Evolutionary conservation across 2,888 invertebrate species (phyloP).

Genomic region (Danaus chrysippus): DNA sequence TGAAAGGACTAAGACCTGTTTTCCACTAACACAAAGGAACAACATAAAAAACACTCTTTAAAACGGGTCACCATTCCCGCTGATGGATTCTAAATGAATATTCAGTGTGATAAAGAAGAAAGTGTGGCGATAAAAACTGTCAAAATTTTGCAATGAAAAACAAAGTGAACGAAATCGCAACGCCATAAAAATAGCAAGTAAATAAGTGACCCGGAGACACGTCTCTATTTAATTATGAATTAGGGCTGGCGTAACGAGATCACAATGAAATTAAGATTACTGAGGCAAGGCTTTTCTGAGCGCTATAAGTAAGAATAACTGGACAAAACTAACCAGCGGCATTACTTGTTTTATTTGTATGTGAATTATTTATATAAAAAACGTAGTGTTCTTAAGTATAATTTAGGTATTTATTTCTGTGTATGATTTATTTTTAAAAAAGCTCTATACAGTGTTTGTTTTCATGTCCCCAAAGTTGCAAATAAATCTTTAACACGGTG

Average conservation of each 20-base stretch:
- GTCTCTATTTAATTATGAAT: constrained; percentile 78
- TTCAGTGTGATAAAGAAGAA: constrained; percentile 68
- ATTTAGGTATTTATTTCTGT: neutral
- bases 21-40: constrained; percentile 52
- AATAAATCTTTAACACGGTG: constrained; percentile 11
- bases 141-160: constrained; percentile 62
- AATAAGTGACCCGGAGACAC: constrained; percentile 68
- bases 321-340: constrained; percentile 51
- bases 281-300: constrained; percentile 65
- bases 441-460: neutral
- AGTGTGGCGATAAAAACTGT: constrained; percentile 61
- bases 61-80: constrained; percentile 65
- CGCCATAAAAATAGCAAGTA: constrained; percentile 72
- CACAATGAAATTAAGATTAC: constrained; percentile 78
- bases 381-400: constrained; percentile 9
- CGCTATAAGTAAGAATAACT: constrained; percentile 63
- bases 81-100: constrained; percentile 75
- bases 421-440: neutral
- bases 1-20: constrained; percentile 54
- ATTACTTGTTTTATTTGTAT: constrained; percentile 33
- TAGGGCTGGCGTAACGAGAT: constrained; percentile 75
- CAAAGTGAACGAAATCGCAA: constrained; percentile 61
- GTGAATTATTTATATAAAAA: constrained; percentile 22
- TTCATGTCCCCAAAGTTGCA: neutral
- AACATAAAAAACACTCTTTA: constrained; percentile 62